phyloP scores from a whole-genome alignment of 2,113 vertebrate genomes.

The Embiotoca jacksoni region DNA sequence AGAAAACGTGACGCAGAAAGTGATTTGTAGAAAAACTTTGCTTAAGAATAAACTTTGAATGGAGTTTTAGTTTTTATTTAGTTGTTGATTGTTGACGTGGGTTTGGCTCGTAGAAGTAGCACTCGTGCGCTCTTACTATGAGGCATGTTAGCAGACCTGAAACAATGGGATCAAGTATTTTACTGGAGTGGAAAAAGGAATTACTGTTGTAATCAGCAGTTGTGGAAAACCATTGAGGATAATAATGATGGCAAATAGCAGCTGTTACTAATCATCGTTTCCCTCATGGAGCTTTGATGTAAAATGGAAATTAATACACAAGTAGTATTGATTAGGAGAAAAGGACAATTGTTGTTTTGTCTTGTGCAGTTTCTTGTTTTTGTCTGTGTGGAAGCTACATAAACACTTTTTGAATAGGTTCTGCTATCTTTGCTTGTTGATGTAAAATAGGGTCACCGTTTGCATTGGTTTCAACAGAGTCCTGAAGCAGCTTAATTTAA shows the following conservation, averaged over 20 bases:
- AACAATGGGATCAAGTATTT: slow-evolving; percentile 43
- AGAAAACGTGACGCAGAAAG: neutral
- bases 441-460: too few relatives aligned
- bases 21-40: slow-evolving; percentile 18
- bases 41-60: neutral
- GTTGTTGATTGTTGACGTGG: slow-evolving; percentile 9
- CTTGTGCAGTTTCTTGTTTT: neutral
- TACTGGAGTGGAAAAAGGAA: slow-evolving; percentile 41
- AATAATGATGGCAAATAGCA: slow-evolving; percentile 34
- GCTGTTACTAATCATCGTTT: slow-evolving; percentile 18
- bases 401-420: neutral
- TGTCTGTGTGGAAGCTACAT: neutral
- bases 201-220: slow-evolving; percentile 41
- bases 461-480: too few relatives aligned
- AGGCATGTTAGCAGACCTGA: slow-evolving; percentile 19
- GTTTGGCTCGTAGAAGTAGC: neutral
- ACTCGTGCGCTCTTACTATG: neutral
- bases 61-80: slow-evolving; percentile 25
- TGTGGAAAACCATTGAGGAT: slow-evolving; percentile 15
- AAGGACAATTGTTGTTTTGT: neutral
- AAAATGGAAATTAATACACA: slow-evolving; percentile 9
- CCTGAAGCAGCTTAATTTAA: too few relatives aligned
- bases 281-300: slow-evolving; percentile 4
- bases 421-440: neutral
- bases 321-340: slow-evolving; percentile 1